Evolutionary conservation across 1,140 invertebrate genomes (phyloP).

Genomic region (Vanessa tameamea): DNA sequence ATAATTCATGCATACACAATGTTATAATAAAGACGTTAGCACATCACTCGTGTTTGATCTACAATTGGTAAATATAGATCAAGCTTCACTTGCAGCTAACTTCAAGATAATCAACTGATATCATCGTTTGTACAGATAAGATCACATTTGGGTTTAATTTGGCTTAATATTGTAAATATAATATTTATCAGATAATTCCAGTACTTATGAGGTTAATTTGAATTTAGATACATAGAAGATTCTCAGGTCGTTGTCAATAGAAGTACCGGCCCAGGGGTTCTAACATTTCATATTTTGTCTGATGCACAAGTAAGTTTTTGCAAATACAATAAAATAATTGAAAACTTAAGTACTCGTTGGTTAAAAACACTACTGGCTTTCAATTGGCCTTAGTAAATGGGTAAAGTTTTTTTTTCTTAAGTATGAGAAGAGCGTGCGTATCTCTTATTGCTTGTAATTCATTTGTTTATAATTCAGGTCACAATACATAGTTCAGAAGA

Average conservation of each 20-base stretch:
- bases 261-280: constrained; percentile 72
- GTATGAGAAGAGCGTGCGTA: no score
- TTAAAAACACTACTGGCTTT: no score
- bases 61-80: constrained; percentile 10
- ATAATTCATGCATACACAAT: background rate
- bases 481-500: constrained; percentile 56
- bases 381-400: no score
- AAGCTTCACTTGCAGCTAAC: constrained; percentile 14
- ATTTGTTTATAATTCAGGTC: constrained; percentile 46
- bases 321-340: background rate
- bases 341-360: no score
- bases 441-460: background rate
- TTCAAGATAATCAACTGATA: constrained; percentile 40
- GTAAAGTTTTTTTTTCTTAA: no score
- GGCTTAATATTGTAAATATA: background rate
- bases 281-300: constrained; percentile 68
- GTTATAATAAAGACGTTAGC: background rate
- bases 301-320: constrained; percentile 56
- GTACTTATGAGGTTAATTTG: constrained; percentile 10
- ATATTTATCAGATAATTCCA: constrained; percentile 4
- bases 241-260: constrained; percentile 49
- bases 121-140: constrained; percentile 29
- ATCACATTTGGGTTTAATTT: constrained; percentile 13
- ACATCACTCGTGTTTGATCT: background rate
- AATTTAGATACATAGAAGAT: constrained; percentile 3